A percentile compares a stretch with the other conserved stretches of the same genome.
Evolutionary conservation across 2,113 vertebrate species (phyloP).

Genomic region (Antechinus stuartii): DNA sequence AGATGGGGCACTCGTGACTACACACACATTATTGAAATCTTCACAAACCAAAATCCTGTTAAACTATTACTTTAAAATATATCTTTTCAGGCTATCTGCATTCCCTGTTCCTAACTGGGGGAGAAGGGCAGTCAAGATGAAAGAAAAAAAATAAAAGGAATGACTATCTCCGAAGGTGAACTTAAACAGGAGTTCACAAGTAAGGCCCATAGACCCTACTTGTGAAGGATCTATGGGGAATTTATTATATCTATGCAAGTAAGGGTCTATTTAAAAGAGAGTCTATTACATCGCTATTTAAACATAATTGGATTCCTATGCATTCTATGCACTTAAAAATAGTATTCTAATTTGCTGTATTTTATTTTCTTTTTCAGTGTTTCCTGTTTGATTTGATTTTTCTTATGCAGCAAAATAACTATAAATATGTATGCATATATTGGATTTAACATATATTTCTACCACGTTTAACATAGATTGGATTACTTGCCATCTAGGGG

Average conservation of each 20-base stretch:
- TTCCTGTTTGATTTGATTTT: too few species aligned
- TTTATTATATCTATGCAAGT: too few species aligned
- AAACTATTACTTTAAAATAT: slow-evolving; percentile 19
- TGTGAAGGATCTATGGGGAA: too few species aligned
- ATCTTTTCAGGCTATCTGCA: not conserved
- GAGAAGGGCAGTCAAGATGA: not conserved
- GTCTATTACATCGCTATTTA: not conserved
- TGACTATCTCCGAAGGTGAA: not conserved
- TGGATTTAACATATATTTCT: too few species aligned
- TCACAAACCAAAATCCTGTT: slow-evolving; percentile 22
- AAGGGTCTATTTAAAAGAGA: not conserved
- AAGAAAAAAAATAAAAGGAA: slow-evolving; percentile 7
- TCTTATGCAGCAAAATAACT: too few species aligned
- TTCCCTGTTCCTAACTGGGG: not conserved
- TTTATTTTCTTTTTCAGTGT: too few species aligned
- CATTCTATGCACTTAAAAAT: too few species aligned
- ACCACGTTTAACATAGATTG: too few species aligned
- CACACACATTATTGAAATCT: not conserved
- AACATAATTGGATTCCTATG: too few species aligned
- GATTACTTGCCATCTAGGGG: too few species aligned
- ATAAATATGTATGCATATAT: too few species aligned
- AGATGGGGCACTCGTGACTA: not conserved
- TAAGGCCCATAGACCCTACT: not conserved
- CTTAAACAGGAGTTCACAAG: not conserved
- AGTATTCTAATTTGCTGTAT: too few species aligned